A percentile compares a stretch with the other conserved stretches of the same genome.
Conservation (phyloP, 2,113 vertebrate species). For the Edolisoma coerulescens region DNA sequence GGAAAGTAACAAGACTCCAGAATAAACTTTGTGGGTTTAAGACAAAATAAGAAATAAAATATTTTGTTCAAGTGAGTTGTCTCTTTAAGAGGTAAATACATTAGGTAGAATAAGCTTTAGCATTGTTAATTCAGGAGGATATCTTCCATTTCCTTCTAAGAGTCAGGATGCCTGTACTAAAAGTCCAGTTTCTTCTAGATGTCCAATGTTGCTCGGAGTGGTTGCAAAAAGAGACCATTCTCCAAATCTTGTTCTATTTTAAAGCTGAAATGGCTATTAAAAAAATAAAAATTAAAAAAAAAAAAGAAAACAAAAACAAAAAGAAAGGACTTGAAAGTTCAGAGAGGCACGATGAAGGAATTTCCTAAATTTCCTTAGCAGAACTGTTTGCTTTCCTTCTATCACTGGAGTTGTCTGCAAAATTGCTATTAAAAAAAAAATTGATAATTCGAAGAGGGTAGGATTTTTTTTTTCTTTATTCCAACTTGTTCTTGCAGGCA, state of each 20-base stretch:
- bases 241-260: not conserved
- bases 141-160: not conserved
- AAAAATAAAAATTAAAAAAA: not conserved
- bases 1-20: not conserved
- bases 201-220: not conserved
- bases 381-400: not conserved
- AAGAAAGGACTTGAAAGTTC: not conserved
- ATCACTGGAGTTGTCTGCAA: not conserved
- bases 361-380: not conserved
- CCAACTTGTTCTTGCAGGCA: not conserved
- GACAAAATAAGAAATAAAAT: not conserved
- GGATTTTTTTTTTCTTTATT: not conserved
- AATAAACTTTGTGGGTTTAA: not conserved
- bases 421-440: not conserved
- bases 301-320: too few species aligned
- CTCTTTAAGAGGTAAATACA: not conserved
- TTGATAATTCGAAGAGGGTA: not conserved
- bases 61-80: not conserved
- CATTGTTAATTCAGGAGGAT: not conserved
- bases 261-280: not conserved
- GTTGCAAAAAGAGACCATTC: not conserved
- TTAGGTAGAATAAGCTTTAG: not conserved
- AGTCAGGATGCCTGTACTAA: not conserved
- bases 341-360: not conserved
- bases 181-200: not conserved